Conservation (phyloP, 2,888 invertebrate genomes). For the Antitype chi region DNA sequence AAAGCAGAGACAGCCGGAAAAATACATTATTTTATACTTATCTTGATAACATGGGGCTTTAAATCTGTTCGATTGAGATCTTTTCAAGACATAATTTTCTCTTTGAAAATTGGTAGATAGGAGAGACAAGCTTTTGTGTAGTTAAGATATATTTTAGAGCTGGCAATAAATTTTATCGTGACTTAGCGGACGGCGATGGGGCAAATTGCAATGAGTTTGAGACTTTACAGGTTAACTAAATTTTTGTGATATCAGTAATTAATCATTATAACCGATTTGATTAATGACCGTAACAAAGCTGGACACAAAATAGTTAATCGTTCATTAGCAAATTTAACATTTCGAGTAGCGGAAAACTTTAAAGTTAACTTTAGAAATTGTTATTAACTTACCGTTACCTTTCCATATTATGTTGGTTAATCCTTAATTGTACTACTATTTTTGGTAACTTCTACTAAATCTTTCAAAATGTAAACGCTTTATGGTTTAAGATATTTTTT, state of each 20-base stretch:
- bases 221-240: background rate
- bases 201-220: slow-evolving; percentile 25
- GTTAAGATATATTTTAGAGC: slow-evolving; percentile 56
- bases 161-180: slow-evolving; percentile 55
- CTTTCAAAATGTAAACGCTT: too few relatives aligned
- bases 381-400: too few relatives aligned
- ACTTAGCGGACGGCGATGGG: slow-evolving; percentile 23
- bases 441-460: too few relatives aligned
- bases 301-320: too few relatives aligned
- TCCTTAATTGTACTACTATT: too few relatives aligned
- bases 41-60: slow-evolving; percentile 64
- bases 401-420: too few relatives aligned
- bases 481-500: too few relatives aligned
- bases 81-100: slow-evolving; percentile 64
- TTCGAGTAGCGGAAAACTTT: too few relatives aligned
- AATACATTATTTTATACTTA: slow-evolving; percentile 64
- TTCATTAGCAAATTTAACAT: too few relatives aligned
- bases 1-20: slow-evolving; percentile 49
- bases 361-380: too few relatives aligned
- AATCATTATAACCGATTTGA: background rate
- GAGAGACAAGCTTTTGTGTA: slow-evolving; percentile 46
- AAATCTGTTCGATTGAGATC: slow-evolving; percentile 67
- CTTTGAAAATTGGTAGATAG: slow-evolving; percentile 60
- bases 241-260: slow-evolving; percentile 11
- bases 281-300: background rate